Base-by-base conservation (phyloP, 2,888 invertebrate genomes). In the Tenthredo distinguenda region DNA sequence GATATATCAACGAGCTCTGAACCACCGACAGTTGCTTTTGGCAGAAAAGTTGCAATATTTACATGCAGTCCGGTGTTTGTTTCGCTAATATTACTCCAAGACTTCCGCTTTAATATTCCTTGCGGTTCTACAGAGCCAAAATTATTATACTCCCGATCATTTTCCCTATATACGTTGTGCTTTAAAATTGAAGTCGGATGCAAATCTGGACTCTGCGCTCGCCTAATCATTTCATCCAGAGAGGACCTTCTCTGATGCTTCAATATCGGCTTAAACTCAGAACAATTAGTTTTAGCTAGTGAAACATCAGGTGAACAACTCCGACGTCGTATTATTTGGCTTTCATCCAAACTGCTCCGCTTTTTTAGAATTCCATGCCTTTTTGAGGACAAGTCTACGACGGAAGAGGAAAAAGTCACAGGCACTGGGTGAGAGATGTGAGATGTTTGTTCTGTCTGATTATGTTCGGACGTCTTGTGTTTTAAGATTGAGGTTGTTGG, bases 301-400 rank as follows among this genome's bases (percentile, higher is more conserved):
- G 95, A 95, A 68, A 96, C 95, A 90, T 96, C 96, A 2, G 96
- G 96, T 86, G 96, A 96, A 88, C 96, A 96, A 85, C 96, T 96
- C 84, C 96, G 94, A 88, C 96, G 95, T 72, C 96, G 94, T 87
- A 96, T 94, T 84, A 96, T 96, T 93, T 96, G 96, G 37, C 96
- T 96, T 91, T 98, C 98, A 89, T 98, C 97, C 88, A 98, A 94
- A 91, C 97, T 97, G 85, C 97, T 96, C 50, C 97, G 96, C 94
- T 97, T 98, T 93, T 97, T 98, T 87, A 97, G 94, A 91, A 97
- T 98, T 74, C 97, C 97, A 92, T 97, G 97, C 84, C 96, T 96
- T 88, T 96, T 95, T 85, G 95, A 95, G 47, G 96, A 95, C 21
- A 95, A 95, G 90, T 97, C 97, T 77, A 96, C 94, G 85, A 97